Base-by-base conservation (phyloP, 2,797 vertebrate species). In the Chaenodraco wilsoni region DNA sequence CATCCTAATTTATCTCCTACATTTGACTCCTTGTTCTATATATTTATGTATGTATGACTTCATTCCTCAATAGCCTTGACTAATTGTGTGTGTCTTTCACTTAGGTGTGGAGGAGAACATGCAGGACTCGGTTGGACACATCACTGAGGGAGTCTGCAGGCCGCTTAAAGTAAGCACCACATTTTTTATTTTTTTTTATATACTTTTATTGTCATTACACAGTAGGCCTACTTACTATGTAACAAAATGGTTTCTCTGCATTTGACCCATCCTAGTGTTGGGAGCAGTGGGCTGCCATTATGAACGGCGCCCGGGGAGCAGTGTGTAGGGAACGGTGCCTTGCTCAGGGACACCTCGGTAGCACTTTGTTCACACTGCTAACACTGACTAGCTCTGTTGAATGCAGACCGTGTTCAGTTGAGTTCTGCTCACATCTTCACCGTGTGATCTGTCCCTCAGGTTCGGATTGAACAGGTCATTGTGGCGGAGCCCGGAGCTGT, bases 401-500 rank as follows among this genome's bases (percentile, higher is more conserved):
- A 15, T 7, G 3, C 64, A 19, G 14, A 10, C 13, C 2, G 21
- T 9, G 11, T 46, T 27, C 6, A 57, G 15, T 49, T 46, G 0
- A 1, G 31, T 63, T 54, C 7, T 44, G 31, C 23, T 67, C 9
- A 16, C 59, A 5, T 11, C 1, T 64, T 62, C 56, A n/a, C 3
- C 1, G 15, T 44, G 44, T 64, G 23, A 52, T 77, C 57, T 71
- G 37, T 62, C 67, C 45, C 85, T 69, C 86, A 99, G 98, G 97
- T 99, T 77, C 95, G 98, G 82, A 98, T 99, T 78, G 98, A 99
- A 66, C 98, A 99, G 89, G 97, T 99, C 62, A 98, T 99, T 10
- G 94, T 99, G 69, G 97, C 98, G 0, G 98, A 99, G 76, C 98
- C 98, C 1, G 98, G 98, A 1, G 96, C 98, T 14, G 97, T 99